phyloP scores from a whole-genome alignment of 2,113 vertebrate species.

The Sclerurus mexicanus region DNA sequence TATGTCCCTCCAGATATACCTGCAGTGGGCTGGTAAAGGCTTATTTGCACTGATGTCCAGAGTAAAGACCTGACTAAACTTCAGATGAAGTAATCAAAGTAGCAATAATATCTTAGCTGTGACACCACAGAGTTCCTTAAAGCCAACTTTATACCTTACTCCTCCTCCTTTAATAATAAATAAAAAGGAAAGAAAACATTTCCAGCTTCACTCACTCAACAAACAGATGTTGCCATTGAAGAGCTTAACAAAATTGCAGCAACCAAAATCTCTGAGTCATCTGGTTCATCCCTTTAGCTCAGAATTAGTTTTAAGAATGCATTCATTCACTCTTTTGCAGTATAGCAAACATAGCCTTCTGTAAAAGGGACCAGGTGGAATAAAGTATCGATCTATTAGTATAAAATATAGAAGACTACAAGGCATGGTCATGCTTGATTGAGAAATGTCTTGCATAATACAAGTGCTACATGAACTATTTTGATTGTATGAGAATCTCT shows the following conservation, averaged over 20 bases:
- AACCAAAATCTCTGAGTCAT: constrained; percentile 2
- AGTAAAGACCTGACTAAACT: not conserved
- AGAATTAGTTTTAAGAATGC: not conserved
- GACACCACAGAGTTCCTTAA: not conserved
- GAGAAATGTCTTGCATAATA: not conserved
- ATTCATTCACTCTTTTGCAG: not conserved
- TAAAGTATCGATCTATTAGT: not conserved
- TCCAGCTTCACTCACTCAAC: not conserved
- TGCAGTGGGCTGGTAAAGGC: not conserved
- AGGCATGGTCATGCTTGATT: not conserved
- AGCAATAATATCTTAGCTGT: not conserved
- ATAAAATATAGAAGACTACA: not conserved
- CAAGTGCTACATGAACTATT: not conserved
- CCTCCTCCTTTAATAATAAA: not conserved
- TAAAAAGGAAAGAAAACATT: not conserved
- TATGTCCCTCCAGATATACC: not conserved
- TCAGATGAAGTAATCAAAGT: not conserved
- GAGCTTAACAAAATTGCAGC: not conserved
- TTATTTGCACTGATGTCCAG: not conserved
- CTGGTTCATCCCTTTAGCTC: not conserved
- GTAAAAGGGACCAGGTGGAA: not conserved
- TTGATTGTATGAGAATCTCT: not conserved
- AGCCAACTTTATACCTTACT: not conserved
- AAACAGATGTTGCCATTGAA: not conserved
- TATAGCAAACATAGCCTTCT: not conserved